A percentile compares a stretch with the other conserved stretches of the same genome.
Conservation (phyloP, 1,140 invertebrate species). For the Ips nitidus region DNA sequence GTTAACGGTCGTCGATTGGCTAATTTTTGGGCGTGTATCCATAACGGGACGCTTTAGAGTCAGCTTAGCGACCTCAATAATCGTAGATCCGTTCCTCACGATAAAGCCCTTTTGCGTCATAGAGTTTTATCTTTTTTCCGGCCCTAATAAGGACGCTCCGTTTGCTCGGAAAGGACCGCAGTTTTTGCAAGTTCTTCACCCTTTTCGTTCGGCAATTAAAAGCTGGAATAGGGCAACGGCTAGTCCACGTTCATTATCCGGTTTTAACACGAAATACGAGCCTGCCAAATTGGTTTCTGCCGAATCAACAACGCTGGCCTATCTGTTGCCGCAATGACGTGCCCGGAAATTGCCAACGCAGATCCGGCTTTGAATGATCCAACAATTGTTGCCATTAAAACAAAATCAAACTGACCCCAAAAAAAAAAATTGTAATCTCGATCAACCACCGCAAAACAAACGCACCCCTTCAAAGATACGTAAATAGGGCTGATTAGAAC, state of each 20-base stretch:
- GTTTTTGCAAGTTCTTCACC: background rate
- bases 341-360: slow-evolving; percentile 13
- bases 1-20: background rate
- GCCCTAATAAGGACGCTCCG: background rate
- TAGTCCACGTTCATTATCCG: background rate
- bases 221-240: background rate
- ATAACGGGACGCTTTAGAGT: background rate
- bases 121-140: background rate
- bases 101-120: slow-evolving; percentile 3
- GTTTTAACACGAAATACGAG: slow-evolving; percentile 5
- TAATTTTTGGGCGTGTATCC: background rate
- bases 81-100: background rate
- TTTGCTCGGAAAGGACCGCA: background rate
- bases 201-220: too few species aligned
- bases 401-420: too few species aligned
- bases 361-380: background rate
- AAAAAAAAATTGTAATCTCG: too few species aligned
- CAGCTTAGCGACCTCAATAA: background rate
- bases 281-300: background rate
- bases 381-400: too few species aligned
- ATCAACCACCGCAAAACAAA: background rate
- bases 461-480: slow-evolving; percentile 3
- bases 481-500: slow-evolving; percentile 10
- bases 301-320: slow-evolving; percentile 17
- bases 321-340: slow-evolving; percentile 28